These are phyloP conservation scores for Hippocampus zosterae DNA, from an alignment of 2,113 vertebrate species.

Conservation along the genomic window DNA sequence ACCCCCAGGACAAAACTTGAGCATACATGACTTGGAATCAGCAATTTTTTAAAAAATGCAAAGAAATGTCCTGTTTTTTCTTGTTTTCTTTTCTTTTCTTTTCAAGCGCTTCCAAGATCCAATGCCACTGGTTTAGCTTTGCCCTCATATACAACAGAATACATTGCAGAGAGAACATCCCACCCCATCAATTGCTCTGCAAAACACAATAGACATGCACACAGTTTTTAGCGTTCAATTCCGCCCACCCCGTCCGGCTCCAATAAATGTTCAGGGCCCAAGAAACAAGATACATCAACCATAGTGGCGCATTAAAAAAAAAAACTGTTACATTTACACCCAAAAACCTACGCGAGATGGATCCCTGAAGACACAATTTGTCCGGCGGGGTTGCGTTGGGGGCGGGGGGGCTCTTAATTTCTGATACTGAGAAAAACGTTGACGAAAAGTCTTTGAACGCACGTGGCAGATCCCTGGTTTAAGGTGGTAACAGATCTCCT, in stretches of 20 bases:
- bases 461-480: slow-evolving; percentile 40
- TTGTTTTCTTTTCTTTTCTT: slow-evolving; percentile 30
- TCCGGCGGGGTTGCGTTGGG: slow-evolving; percentile 17
- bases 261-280: slow-evolving; percentile 63
- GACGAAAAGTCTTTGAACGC: neutral
- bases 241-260: slow-evolving; percentile 24
- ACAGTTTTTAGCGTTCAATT: slow-evolving; percentile 55
- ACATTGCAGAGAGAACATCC: slow-evolving; percentile 56
- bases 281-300: slow-evolving; percentile 53
- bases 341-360: slow-evolving; percentile 39
- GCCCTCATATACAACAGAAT: slow-evolving; percentile 54
- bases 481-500: slow-evolving; percentile 45
- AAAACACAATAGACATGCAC: slow-evolving; percentile 73
- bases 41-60: slow-evolving; percentile 47
- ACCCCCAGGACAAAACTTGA: slow-evolving; percentile 68
- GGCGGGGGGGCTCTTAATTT: slow-evolving; percentile 21
- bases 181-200: slow-evolving; percentile 55
- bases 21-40: slow-evolving; percentile 69
- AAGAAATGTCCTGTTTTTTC: slow-evolving; percentile 30
- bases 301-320: slow-evolving; percentile 54
- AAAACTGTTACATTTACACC: slow-evolving; percentile 26
- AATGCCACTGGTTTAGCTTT: slow-evolving; percentile 56
- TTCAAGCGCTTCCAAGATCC: slow-evolving; percentile 60
- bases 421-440: neutral
- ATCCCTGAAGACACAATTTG: slow-evolving; percentile 54